Percentiles rank a stretch among this genome's conserved stretches.
Evolutionary conservation across 92 coral and sea anemone genomes (phyloP).

Genomic region (Paragorgia papillata): DNA sequence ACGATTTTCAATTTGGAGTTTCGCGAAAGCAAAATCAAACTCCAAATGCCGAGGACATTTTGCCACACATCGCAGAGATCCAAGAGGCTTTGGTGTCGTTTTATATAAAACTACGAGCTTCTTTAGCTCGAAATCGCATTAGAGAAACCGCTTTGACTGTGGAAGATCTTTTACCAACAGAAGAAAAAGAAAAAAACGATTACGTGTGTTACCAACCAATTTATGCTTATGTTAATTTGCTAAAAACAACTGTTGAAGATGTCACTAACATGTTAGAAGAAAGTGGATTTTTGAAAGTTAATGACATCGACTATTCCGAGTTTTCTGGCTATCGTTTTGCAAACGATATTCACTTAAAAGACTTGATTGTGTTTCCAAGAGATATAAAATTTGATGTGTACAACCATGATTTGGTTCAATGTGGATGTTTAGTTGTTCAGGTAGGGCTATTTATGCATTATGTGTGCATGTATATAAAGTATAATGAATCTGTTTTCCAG

Average conservation of each 20-base stretch:
- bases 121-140: conserved; percentile 88
- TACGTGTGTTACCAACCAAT: conserved; percentile 90
- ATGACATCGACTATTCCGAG: conserved; percentile 53
- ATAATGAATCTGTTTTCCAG: too few species aligned
- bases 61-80: conserved; percentile 82
- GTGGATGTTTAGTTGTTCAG: conserved; percentile 86
- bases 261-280: conserved; percentile 59
- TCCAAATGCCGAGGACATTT: conserved; percentile 59
- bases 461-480: too few species aligned
- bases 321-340: conserved; percentile 67
- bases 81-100: conserved; percentile 79
- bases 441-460: conserved; percentile 44
- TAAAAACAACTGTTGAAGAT: conserved; percentile 64
- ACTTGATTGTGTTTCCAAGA: conserved; percentile 79
- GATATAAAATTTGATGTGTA: conserved; percentile 86
- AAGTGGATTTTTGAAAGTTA: conserved; percentile 71
- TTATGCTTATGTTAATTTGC: conserved; percentile 78
- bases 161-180: conserved; percentile 93
- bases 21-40: conserved; percentile 54
- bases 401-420: conserved; percentile 73
- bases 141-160: conserved; percentile 97
- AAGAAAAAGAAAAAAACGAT: conserved; percentile 88
- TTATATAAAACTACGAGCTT: conserved; percentile 88
- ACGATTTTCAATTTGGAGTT: conserved; percentile 93
- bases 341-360: conserved; percentile 83